phyloP scores from a whole-genome alignment of 2,113 vertebrate species.

The Entelurus aequoreus region DNA sequence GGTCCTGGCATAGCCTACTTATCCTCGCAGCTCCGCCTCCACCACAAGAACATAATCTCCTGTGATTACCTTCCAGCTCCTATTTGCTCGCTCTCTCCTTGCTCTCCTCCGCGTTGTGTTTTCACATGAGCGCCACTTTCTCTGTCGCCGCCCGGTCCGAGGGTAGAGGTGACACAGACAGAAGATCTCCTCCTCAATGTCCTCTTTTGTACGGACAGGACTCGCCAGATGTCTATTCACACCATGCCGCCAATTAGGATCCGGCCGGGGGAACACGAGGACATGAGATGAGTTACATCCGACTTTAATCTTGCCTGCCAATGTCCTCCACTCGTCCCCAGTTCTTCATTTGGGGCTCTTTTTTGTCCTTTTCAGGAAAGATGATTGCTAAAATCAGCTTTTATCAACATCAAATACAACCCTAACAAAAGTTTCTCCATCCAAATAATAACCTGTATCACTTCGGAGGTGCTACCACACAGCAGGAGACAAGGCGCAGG shows the following conservation, averaged over 20 bases:
- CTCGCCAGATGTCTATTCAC: conserved; percentile 87
- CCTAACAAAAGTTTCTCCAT: too few species aligned
- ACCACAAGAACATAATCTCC: conserved; percentile 67
- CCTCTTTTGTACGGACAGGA: conserved; percentile 64
- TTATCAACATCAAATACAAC: not conserved
- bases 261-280: conserved; percentile 77
- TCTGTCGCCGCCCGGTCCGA: conserved; percentile 19
- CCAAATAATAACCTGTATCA: too few species aligned
- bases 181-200: conserved; percentile 49
- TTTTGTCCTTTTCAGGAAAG: not conserved
- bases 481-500: too few species aligned
- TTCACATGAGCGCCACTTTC: too few species aligned
- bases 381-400: not conserved
- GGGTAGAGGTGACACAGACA: conserved; percentile 50
- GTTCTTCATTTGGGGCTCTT: not conserved
- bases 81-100: conserved; percentile 48
- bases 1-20: conserved; percentile 52
- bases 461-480: too few species aligned
- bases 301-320: too few species aligned
- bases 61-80: conserved; percentile 66
- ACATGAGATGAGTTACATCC: conserved; percentile 48
- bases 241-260: conserved; percentile 81
- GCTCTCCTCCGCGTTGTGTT: conserved; percentile 26
- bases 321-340: conserved; percentile 2
- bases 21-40: conserved; percentile 53